Conservation (phyloP, 2,888 invertebrate genomes). For the Himalopsyche japonica region DNA sequence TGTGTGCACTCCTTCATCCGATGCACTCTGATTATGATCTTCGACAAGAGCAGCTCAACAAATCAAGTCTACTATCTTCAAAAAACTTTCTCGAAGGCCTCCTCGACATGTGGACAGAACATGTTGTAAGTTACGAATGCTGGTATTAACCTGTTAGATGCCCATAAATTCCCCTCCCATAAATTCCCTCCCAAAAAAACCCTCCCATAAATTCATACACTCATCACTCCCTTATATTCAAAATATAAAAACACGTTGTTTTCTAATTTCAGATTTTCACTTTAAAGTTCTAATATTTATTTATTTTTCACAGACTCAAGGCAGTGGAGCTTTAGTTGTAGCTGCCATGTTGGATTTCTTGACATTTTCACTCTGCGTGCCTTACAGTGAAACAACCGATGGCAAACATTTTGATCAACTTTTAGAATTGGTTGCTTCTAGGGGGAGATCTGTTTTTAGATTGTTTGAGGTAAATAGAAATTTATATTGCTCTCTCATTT, state of each 20-base stretch:
- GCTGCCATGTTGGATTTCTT: constrained; percentile 98
- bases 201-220: no score
- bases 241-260: no score
- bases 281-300: neutral
- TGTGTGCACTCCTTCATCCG: constrained; percentile 97
- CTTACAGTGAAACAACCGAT: constrained; percentile 98
- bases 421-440: constrained; percentile 89
- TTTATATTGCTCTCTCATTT: no score
- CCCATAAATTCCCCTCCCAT: no score
- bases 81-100: constrained; percentile 90
- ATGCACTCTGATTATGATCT: constrained; percentile 97
- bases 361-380: constrained; percentile 96
- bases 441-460: constrained; percentile 88
- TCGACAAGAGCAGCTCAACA: constrained; percentile 96
- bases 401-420: constrained; percentile 93
- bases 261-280: no score
- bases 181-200: no score
- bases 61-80: constrained; percentile 90
- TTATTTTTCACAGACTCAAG: constrained; percentile 68
- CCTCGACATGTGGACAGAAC: constrained; percentile 91
- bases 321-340: constrained; percentile 94
- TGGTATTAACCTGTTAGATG: neutral
- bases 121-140: constrained; percentile 71
- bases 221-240: no score
- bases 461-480: constrained; percentile 73